Evolutionary conservation across 2,888 invertebrate genomes (phyloP), one percentile per base, ranked within the genome.

Genomic region (Eupithecia vulgata): DNA sequence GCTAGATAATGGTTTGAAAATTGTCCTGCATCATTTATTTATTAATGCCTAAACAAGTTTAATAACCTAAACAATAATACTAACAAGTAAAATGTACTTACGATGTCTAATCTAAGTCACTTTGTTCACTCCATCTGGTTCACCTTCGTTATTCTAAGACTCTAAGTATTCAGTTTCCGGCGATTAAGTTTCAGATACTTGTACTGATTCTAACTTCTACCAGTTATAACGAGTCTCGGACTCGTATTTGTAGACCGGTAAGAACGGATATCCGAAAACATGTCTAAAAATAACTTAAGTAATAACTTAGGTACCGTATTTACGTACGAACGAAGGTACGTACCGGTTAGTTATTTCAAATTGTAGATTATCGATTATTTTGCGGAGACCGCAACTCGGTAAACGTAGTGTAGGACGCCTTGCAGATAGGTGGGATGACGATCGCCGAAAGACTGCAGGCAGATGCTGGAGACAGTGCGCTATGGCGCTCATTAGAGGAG

Each of bases 111-210:
- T 64, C n/a, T 35, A 21, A 35, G 4, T 35, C 15, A n/a, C 62
- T 64, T 65, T 37, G 37, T 65, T 13, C 40, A 64, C 45, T 74
- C 34, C 67, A 72, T 72, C 80, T 78, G 7, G 81, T 79, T 82
- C 76, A 80, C 82, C 81, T 82, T 83, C 80, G 74, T 74, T 78
- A 71, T 78, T 78, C 65, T 73, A 78, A 52, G 69, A 48, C 34
- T 73, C 21, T 70, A 71, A 61, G 57, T 65, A 25, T 77, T 67
- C 40, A 30, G 80, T 78, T 81, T 83, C 82, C 80, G 80, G 77
- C 75, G 79, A 79, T 80, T 79, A 76, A 80, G 67, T 81, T 75
- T 76, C 80, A 67, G 73, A 64, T 59, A 72, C 64, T 64, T 37
- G 37, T 37, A 64, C 17, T 35, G 35, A 64, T 34, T 64, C 35